Conservation (phyloP, 2,888 invertebrate genomes). For the Drepanosiphum platanoidis region DNA sequence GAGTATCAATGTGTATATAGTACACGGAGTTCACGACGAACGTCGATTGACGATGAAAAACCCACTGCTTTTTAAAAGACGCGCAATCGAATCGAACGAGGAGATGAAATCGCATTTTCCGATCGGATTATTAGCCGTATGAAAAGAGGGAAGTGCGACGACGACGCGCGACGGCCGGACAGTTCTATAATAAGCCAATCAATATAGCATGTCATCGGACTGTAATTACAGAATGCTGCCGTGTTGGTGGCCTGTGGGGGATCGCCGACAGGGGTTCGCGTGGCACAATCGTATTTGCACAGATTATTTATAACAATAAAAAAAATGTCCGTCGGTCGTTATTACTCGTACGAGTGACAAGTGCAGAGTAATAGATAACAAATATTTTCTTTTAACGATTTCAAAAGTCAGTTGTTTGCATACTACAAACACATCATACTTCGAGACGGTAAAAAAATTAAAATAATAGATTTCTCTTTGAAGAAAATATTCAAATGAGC, state of each 20-base stretch:
- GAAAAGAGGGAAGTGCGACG: background rate
- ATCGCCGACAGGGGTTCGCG: background rate
- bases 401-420: slow-evolving; percentile 29
- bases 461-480: background rate
- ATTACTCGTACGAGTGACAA: background rate
- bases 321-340: background rate
- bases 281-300: background rate
- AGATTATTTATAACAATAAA: background rate
- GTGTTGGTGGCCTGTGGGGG: background rate
- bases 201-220: slow-evolving; percentile 34
- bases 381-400: slow-evolving; percentile 1
- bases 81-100: background rate
- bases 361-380: slow-evolving; percentile 6
- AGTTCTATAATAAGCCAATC: slow-evolving; percentile 27
- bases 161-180: no score
- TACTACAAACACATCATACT: background rate
- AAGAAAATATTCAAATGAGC: slow-evolving; percentile 16
- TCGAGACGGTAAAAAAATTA: background rate
- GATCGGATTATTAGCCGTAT: background rate
- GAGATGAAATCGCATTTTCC: background rate
- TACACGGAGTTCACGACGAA: background rate
- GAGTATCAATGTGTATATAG: background rate
- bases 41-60: background rate
- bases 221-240: slow-evolving; percentile 28
- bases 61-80: background rate